Conservation (phyloP, 2,888 invertebrate genomes). For the Baccha elongata region DNA sequence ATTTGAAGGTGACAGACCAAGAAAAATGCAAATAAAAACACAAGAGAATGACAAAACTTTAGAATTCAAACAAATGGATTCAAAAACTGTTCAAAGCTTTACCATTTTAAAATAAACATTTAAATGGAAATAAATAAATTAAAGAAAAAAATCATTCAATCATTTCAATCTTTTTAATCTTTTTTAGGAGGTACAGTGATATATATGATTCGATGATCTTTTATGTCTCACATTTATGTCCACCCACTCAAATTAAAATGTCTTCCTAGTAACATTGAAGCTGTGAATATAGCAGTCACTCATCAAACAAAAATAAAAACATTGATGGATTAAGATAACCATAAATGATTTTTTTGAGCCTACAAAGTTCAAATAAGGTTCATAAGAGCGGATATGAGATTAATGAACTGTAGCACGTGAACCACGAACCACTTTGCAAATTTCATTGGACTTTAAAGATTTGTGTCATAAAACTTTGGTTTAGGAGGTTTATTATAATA, state of each 20-base stretch:
- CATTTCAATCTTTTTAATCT: neutral
- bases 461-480: too few relatives aligned
- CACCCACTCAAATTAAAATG: neutral
- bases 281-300: neutral
- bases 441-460: too few relatives aligned
- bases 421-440: too few relatives aligned
- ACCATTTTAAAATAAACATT: neutral
- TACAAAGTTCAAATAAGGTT: neutral
- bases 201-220: slow-evolving; percentile 9
- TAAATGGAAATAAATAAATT: neutral
- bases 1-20: slow-evolving; percentile 45
- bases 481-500: too few relatives aligned
- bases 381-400: too few relatives aligned
- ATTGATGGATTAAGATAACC: neutral
- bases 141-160: neutral
- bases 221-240: neutral
- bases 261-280: neutral
- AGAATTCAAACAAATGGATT: neutral
- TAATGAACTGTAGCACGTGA: too few relatives aligned
- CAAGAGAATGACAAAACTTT: neutral
- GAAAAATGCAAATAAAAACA: slow-evolving; percentile 5
- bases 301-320: neutral
- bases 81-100: neutral
- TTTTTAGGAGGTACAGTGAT: neutral
- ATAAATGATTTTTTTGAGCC: neutral